Conservation (phyloP, 2,888 invertebrate genomes). For the Aleiodes alternator region DNA sequence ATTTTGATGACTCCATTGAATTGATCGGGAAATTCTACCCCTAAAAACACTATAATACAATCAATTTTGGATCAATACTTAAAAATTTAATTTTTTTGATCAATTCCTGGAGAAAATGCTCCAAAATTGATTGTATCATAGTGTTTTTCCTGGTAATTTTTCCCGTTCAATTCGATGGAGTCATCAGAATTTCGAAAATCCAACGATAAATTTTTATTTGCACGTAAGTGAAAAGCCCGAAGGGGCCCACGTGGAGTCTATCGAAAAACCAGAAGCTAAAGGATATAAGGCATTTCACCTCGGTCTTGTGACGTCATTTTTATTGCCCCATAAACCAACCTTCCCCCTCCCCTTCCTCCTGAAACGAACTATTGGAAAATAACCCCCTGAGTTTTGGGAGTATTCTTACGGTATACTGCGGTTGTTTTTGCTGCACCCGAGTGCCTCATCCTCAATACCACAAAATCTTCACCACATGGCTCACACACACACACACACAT, state of each 20-base stretch:
- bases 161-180: background rate
- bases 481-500: too few relatives aligned
- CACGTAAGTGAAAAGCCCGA: background rate
- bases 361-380: slow-evolving; percentile 67
- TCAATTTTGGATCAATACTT: too few relatives aligned
- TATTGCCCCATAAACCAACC: slow-evolving; percentile 73
- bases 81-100: too few relatives aligned
- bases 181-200: background rate
- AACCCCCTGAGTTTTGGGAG: slow-evolving; percentile 53
- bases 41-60: too few relatives aligned
- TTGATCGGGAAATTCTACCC: too few relatives aligned
- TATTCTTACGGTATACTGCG: slow-evolving; percentile 31
- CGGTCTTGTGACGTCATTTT: slow-evolving; percentile 69
- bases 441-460: slow-evolving; percentile 31
- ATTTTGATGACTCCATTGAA: too few relatives aligned
- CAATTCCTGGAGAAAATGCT: background rate
- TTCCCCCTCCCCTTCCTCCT: slow-evolving; percentile 48
- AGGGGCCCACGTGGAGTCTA: slow-evolving; percentile 15
- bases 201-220: background rate
- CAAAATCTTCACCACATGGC: slow-evolving; percentile 2
- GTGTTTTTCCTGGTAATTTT: background rate
- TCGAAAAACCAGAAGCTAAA: slow-evolving; percentile 42
- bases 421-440: slow-evolving; percentile 55
- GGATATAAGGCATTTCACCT: slow-evolving; percentile 50
- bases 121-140: background rate